These are phyloP conservation scores for Oryzias curvinotus DNA, from an alignment of 2,113 vertebrate genomes.

Conservation along the genomic window DNA sequence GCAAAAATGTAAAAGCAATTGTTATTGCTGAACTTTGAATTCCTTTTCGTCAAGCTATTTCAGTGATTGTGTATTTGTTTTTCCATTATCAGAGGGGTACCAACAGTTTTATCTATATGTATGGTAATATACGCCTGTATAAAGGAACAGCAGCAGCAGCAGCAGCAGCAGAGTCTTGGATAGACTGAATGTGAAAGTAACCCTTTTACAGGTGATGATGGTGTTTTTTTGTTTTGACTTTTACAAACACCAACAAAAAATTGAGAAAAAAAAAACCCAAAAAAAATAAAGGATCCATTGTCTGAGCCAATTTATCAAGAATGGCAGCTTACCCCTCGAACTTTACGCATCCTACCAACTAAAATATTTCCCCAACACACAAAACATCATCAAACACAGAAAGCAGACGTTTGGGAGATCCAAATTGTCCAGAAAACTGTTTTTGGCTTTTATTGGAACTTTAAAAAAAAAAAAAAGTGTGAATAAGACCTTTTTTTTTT, in stretches of 20 bases:
- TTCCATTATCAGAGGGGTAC: too few relatives aligned
- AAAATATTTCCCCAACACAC: constrained; percentile 19
- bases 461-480: constrained; percentile 9
- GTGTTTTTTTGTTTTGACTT: constrained; percentile 7
- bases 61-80: too few relatives aligned
- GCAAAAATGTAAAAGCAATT: too few relatives aligned
- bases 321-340: constrained; percentile 21
- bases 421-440: constrained; percentile 21
- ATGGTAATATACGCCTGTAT: constrained; percentile 37
- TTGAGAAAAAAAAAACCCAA: constrained; percentile 14
- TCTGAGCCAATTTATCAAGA: constrained; percentile 20
- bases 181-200: constrained; percentile 79
- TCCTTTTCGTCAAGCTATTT: too few relatives aligned
- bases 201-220: constrained; percentile 42
- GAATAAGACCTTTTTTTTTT: constrained; percentile 28
- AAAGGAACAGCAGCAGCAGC: constrained; percentile 61
- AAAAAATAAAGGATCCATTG: constrained; percentile 10
- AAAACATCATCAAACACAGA: constrained; percentile 27
- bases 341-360: constrained; percentile 10
- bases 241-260: background rate
- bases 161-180: constrained; percentile 64
- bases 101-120: constrained; percentile 1
- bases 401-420: constrained; percentile 31
- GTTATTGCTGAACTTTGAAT: too few relatives aligned
- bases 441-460: constrained; percentile 48